phyloP scores from a whole-genome alignment of 2,113 vertebrate species.

The Brachypodius melanocephalos region DNA sequence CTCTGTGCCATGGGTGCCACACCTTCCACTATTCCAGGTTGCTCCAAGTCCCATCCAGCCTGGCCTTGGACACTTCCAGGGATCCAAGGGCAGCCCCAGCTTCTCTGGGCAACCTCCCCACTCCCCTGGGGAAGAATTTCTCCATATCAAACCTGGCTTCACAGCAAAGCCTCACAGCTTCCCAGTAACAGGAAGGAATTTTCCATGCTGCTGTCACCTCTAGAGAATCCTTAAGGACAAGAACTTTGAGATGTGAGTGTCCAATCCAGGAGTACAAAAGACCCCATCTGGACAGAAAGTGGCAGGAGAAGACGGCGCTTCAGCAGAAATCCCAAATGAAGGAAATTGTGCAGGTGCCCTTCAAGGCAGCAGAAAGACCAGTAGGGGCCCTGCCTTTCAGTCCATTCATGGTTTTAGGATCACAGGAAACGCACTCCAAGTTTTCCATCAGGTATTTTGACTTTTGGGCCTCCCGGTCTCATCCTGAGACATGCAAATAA shows the following conservation, averaged over 20 bases:
- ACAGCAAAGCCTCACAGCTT: neutral
- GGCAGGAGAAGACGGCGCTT: neutral
- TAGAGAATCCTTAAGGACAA: neutral
- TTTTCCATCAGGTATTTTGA: neutral
- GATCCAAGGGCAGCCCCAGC: neutral
- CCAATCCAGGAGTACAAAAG: neutral
- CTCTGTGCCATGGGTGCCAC: neutral
- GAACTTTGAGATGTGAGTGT: neutral
- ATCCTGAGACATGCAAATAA: neutral
- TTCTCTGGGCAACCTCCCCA: neutral
- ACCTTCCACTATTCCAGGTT: accelerated
- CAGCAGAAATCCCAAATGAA: neutral
- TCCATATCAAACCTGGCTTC: neutral
- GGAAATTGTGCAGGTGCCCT: neutral
- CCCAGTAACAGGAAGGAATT: neutral
- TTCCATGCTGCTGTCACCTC: neutral
- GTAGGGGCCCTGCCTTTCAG: neutral
- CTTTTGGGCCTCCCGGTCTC: neutral
- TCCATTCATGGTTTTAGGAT: neutral
- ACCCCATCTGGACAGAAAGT: neutral
- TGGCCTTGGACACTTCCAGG: neutral
- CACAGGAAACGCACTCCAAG: neutral
- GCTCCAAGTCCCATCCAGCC: accelerated
- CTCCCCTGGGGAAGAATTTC: neutral
- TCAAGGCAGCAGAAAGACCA: neutral